Base-by-base conservation (phyloP, 2,888 invertebrate genomes). In the Plebejus argus region DNA sequence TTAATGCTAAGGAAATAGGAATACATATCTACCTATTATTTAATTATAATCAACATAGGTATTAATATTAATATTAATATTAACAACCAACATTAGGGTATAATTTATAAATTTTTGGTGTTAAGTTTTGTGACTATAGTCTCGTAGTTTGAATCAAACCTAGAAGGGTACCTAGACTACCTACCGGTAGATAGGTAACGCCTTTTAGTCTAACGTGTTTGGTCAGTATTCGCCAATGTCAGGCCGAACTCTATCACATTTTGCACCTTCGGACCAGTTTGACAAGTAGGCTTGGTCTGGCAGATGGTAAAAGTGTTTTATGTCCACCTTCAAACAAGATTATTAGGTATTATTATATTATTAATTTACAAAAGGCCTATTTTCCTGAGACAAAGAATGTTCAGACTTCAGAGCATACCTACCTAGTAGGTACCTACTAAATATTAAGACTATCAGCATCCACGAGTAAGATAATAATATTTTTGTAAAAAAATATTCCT, bases 241-340 rank as follows among this genome's bases (percentile, higher is more conserved):
- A 71, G n/a, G 39, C 70, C 70, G 18, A 39, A 1, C 7, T 71
- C 39, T 20, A 71, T 71, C n/a, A 71, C 71, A 39, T 72, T 72
- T 72, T 72, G 72, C 72, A 72, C 39, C 72, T 72, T 72, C 28
- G 6, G 72, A 72, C 72, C 20, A 72, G 72, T 72, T 49, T 72
- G 23, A 72, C 72, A 20, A 20, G 72, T 72, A 72, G 72, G 45
- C 72, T 72, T 45, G 72, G 39, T 20, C 72, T 72, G 20, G 72
- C 72, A 72, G 72, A 72, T 72, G 72, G 39, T 72, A 39, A 45
- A 72, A 20, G 20, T 72, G 45, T 71, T 45, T 45, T 72, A 15
- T 72, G 15, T 20, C 45, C 45, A 39, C 72, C 20, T 45, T 45
- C 71, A 1, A 39, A 45, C 28, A 18, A 18, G 66, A 28, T 66